A percentile compares a stretch with the other conserved stretches of the same genome.
These are phyloP conservation scores for Hemicordylus capensis DNA, from an alignment of 2,113 vertebrate species.

Conservation along the genomic window DNA sequence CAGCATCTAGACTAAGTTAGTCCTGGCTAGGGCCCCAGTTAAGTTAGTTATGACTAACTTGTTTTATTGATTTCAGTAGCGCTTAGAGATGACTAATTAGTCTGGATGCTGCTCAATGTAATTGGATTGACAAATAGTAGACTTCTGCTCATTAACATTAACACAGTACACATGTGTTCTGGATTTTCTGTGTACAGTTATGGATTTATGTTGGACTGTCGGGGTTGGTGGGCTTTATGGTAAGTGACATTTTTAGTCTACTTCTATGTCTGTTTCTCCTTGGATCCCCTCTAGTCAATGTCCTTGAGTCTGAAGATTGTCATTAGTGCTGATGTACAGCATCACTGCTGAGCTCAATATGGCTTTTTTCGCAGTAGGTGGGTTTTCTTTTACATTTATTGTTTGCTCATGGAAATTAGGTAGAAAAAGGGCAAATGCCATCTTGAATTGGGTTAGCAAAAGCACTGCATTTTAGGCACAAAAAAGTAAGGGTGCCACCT, in stretches of 20 bases:
- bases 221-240: neutral
- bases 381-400: neutral
- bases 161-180: neutral
- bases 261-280: neutral
- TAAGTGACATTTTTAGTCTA: neutral
- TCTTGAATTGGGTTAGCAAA: neutral
- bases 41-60: too few relatives aligned
- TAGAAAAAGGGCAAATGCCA: neutral
- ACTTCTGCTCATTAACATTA: too few relatives aligned
- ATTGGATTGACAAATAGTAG: neutral
- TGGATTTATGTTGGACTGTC: constrained; percentile 13
- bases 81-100: too few relatives aligned
- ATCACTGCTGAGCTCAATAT: neutral
- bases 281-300: neutral
- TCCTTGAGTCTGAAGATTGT: neutral
- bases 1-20: too few relatives aligned
- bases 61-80: too few relatives aligned
- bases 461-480: neutral
- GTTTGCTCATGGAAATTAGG: neutral
- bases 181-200: neutral
- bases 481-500: neutral
- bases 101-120: too few relatives aligned
- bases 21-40: too few relatives aligned
- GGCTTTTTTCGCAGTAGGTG: neutral
- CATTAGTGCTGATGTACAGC: neutral